Evolutionary conservation across 2,888 invertebrate species (phyloP).

Genomic region (Tyria jacobaeae): DNA sequence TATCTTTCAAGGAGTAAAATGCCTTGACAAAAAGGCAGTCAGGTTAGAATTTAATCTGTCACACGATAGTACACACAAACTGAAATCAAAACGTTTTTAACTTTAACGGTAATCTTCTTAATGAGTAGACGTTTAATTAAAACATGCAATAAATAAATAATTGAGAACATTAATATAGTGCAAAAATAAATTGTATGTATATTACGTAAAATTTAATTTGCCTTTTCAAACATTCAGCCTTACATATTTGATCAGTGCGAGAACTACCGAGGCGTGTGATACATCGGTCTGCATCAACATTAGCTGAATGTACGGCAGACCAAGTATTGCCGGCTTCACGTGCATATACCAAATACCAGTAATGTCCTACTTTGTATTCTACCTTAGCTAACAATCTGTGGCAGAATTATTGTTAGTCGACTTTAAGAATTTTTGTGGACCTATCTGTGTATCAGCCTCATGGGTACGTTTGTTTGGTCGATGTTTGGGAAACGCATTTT

Average conservation of each 20-base stretch:
- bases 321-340: background rate
- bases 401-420: too few relatives aligned
- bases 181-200: too few relatives aligned
- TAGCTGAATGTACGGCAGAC: background rate
- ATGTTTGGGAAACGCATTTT: too few relatives aligned
- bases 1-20: too few relatives aligned
- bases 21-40: too few relatives aligned
- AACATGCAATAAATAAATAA: background rate
- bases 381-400: background rate
- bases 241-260: background rate
- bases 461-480: too few relatives aligned
- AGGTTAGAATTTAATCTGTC: too few relatives aligned
- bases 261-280: conserved; percentile 1
- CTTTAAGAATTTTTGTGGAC: background rate
- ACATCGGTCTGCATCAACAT: background rate
- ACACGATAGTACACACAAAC: too few relatives aligned
- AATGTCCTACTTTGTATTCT: background rate
- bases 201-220: background rate
- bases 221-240: background rate
- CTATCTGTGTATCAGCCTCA: too few relatives aligned
- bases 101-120: too few relatives aligned
- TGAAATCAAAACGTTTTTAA: too few relatives aligned
- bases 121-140: background rate
- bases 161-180: background rate
- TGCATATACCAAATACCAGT: background rate